Base-by-base conservation (phyloP, 2,797 vertebrate genomes). In the Enteromius unitaeniatus region DNA sequence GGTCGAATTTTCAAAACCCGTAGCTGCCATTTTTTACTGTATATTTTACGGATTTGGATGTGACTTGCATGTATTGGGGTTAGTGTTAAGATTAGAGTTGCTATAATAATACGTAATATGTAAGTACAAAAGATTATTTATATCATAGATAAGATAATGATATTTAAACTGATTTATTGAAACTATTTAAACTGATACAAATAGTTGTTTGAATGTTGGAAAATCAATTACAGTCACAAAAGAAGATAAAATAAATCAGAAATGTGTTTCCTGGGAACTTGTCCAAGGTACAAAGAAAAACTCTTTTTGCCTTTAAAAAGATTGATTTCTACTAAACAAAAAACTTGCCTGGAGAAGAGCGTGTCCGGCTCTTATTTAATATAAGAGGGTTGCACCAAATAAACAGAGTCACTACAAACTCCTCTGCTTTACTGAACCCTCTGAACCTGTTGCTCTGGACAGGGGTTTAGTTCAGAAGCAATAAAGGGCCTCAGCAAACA, bases 401-500 rank as follows among this genome's bases (percentile, higher is more conserved):
- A 68, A 85, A 55, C 2, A 67, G 49, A 37, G 6, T 28, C 21
- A 51, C 28, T 4, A 23, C n/a, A 73, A 64, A 15, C 45, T 47
- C 37, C 6, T 58, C 70, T 85, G 62, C 23, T 68, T 51, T 58
- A 8, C 19, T 68, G 68, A 68, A 55, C 47, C 42, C 64, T 70
- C n/a, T 69, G n/a, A 60, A n/a, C 19, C 55, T 26, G 51, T 69
- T 26, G 9, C n/a, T 9, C 17, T 78, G n/a, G 34, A 82, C 45
- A 72, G 62, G 37, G 9, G 37, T 40, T 70, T 15, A 17, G 40
- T 62, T 64, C 40, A 62, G 60, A 64, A 55, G 23, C 9, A 51
- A 42, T 70, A 58, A 81, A 60, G 40, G 34, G 15, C 53, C n/a
- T 51, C 65, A 28, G 26, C 15, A 26, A 65, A 78, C 74, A 82